Base-by-base conservation (phyloP, 1,140 invertebrate species). In the Globodera rostochiensis region DNA sequence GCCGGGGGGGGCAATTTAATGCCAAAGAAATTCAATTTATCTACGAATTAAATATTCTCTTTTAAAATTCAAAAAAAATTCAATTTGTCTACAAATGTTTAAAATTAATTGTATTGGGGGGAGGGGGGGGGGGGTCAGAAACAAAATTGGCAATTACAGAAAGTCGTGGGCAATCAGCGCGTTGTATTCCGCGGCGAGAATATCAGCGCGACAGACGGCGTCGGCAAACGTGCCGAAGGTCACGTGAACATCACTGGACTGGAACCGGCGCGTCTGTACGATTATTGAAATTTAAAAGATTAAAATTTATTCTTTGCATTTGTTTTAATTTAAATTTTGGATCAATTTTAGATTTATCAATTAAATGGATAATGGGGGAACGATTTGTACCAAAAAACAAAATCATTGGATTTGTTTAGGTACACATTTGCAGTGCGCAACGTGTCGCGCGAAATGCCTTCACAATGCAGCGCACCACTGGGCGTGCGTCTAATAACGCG, bases 381-480 rank as follows among this genome's bases (percentile, higher is more conserved):
- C 11, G 5, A 60, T 60, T 60, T 60, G 11, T 2, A 60, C 11
- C 5, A 60, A 19, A 19, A 60, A 11, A 15, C 19, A 64, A 19
- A 6, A 15, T 15, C 11, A 64, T 19, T 60, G 9, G 5, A 64
- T 6, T 15, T 64, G 57, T 21, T 64, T 15, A 64, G 57, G 21
- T 89, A 88, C 71, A 89, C 87, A 0, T 83, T 88, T 47, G 79
- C 83, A 4, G 87, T 88, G 13, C 86, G 81, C 45, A 88, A 88
- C 78, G 85, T 87, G 57, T 88, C 87, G 7, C 78, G 73, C 11
- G 87, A 88, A 64, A 67, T 89, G 7, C 47, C 64, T 19, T 46
- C 15, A 8, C 21, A 88, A 36, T 75, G 57, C 13, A 87, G 85
- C 19, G 74, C 87, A 7, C 73, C 86, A 9, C 80, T 74, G n/a